A percentile compares a stretch with the other conserved stretches of the same genome.
Evolutionary conservation across 2,888 invertebrate genomes (phyloP).

Genomic region (Teleiodes luculella): DNA sequence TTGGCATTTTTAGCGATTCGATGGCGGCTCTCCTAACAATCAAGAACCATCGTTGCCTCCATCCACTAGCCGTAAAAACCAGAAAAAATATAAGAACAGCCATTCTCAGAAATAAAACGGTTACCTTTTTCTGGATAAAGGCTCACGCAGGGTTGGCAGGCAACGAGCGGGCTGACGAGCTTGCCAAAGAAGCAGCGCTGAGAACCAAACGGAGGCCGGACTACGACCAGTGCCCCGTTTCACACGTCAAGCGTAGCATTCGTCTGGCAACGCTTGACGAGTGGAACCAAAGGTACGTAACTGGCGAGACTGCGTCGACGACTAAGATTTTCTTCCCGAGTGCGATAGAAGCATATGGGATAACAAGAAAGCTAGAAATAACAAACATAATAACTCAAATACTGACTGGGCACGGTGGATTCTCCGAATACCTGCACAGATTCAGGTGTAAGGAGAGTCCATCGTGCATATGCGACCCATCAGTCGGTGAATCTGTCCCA

Average conservation of each 20-base stretch:
- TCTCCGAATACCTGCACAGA: neutral
- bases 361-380: neutral
- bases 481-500: conserved; percentile 6
- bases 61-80: neutral
- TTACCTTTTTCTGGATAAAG: neutral
- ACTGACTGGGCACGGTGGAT: neutral
- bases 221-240: conserved; percentile 7
- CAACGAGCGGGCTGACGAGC: conserved; percentile 1
- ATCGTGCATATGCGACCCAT: conserved; percentile 12
- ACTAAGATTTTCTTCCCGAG: neutral
- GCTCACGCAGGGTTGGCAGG: neutral
- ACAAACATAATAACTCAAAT: neutral
- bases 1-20: neutral
- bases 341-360: neutral
- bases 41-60: neutral
- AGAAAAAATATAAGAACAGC: neutral
- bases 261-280: too few species aligned
- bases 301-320: neutral
- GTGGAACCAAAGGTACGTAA: neutral
- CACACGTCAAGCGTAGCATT: neutral
- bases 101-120: neutral
- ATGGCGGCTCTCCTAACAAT: neutral
- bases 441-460: neutral
- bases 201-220: conserved; percentile 13
- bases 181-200: conserved; percentile 7